Percentiles rank a stretch among this genome's conserved stretches.
These are phyloP conservation scores for Antedon mediterranea DNA, from an alignment of 53 echinoderm and acorn worm species.

Conservation along the genomic window DNA sequence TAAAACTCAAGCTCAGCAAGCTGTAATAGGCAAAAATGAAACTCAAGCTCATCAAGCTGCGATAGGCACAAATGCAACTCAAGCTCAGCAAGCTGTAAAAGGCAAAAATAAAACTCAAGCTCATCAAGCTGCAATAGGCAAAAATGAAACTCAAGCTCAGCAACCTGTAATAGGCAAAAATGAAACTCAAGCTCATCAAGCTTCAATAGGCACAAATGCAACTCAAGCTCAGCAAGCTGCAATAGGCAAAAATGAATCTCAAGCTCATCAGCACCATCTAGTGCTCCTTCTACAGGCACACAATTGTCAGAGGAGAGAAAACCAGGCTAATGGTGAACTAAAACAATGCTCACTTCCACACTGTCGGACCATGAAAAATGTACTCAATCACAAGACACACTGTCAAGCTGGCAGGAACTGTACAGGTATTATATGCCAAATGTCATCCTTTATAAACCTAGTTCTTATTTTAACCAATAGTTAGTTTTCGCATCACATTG, in stretches of 20 bases:
- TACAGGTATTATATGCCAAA: slow-evolving; percentile 57
- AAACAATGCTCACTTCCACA: slow-evolving; percentile 81
- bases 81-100: neutral
- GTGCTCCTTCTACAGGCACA: slow-evolving; percentile 94
- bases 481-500: no score
- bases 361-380: slow-evolving; percentile 98
- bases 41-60: no score
- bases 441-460: no score
- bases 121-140: no score
- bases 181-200: no score
- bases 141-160: no score
- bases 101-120: neutral
- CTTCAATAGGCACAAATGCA: no score
- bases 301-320: slow-evolving; percentile 87
- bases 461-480: no score
- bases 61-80: neutral
- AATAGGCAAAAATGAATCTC: neutral
- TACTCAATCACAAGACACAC: slow-evolving; percentile 95
- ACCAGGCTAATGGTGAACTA: slow-evolving; percentile 88
- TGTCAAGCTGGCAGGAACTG: slow-evolving; percentile 99
- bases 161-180: no score
- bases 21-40: no score
- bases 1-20: no score
- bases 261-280: slow-evolving; percentile 59
- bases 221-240: neutral